Evolutionary conservation across 2,113 vertebrate genomes (phyloP), one percentile per base, ranked within the genome.

Genomic region (Gnathonemus echidnorhynchus): DNA sequence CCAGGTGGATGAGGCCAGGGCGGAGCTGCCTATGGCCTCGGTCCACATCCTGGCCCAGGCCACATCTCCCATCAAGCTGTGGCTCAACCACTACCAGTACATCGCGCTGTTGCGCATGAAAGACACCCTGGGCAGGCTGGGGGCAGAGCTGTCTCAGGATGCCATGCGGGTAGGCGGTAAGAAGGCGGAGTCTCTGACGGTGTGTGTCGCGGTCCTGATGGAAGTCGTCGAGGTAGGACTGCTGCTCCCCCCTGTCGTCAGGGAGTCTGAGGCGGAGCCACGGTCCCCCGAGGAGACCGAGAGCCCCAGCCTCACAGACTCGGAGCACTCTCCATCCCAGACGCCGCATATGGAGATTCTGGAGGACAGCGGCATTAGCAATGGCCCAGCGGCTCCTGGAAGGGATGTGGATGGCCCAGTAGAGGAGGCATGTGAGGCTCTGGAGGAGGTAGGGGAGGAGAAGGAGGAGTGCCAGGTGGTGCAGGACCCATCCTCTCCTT

Each of bases 21-120:
- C 31, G 5, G 88, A 15, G 91, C 46, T 46, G 35, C 88, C 48
- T 0, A 89, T 95, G 83, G 97, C 96, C 15, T 95, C 95, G 3
- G 0, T 98, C 70, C 98, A 99, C 0, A 17, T 99, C 89, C 95
- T 99, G 4, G 91, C 95, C 8, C 96, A 97, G 91, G 95, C 96
- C 10, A 93, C 97, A 27, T 96, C 96, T 1, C 97, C 96, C 0
- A 91, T 99, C 90, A 95, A 95, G 17, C 89, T 98, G 95, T 96
- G 97, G 91, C 96, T 99, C n/a, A 97, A 98, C 91, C 98, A 99
- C 93, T 99, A 99, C 93, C 98, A 99, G 89, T 99, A 98, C 58
- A 94, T 99, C 66, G 97, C 98, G 5, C 95, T 99, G 66, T 96
- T 99, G 90, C 96, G 98, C 90, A 96, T 99, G 95, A 98, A 96